phyloP scores from a whole-genome alignment of 2,113 vertebrate genomes.

The Numida meleagris region DNA sequence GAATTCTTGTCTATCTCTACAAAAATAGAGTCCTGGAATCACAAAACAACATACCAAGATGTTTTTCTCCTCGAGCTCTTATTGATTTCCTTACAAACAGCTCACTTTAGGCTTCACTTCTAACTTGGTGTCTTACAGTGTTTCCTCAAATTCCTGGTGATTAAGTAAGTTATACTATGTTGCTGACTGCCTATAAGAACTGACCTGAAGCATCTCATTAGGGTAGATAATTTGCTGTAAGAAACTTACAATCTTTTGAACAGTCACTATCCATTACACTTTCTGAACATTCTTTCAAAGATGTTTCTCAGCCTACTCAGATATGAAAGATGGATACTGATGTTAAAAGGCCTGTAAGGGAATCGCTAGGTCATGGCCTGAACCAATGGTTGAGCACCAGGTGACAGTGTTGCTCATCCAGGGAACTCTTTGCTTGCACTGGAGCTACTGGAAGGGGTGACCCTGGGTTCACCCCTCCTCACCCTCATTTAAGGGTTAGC shows the following conservation, averaged over 20 bases:
- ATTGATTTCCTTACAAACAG: not conserved
- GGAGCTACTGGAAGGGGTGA: too few species aligned
- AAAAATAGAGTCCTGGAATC: not conserved
- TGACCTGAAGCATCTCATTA: not conserved
- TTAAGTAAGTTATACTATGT: not conserved
- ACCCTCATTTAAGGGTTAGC: too few species aligned
- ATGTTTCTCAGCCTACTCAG: not conserved
- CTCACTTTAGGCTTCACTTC: not conserved
- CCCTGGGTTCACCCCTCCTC: too few species aligned
- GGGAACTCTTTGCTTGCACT: too few species aligned
- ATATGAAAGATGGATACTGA: not conserved
- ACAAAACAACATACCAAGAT: not conserved
- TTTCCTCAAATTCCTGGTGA: not conserved
- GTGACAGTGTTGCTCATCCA: too few species aligned
- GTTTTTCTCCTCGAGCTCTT: not conserved
- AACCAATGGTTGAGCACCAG: too few species aligned
- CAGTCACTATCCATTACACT: not conserved
- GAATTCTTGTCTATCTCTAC: not conserved
- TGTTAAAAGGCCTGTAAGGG: not conserved
- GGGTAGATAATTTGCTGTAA: not conserved
- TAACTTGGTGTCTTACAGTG: not conserved
- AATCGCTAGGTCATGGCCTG: too few species aligned
- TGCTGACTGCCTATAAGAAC: not conserved
- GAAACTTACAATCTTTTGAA: not conserved
- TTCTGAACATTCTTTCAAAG: not conserved